Conservation (phyloP, 35 echinoderm and acorn worm genomes). For the Holothuria glaberrima region DNA sequence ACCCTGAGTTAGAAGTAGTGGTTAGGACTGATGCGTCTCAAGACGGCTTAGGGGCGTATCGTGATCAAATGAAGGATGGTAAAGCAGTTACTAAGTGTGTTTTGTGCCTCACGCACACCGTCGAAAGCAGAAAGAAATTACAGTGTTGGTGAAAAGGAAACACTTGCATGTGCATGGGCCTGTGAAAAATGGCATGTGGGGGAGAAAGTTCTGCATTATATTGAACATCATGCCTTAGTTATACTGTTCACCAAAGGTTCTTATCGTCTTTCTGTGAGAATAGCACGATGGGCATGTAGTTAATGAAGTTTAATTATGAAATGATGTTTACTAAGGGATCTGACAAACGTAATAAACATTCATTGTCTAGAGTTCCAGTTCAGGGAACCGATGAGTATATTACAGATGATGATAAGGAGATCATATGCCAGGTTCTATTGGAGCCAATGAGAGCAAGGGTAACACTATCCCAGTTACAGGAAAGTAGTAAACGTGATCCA, state of each 20-base stretch:
- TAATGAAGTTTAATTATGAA: conserved; percentile 29
- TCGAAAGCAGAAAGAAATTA: not conserved
- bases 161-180: not conserved
- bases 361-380: too few species aligned
- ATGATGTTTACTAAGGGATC: too few species aligned
- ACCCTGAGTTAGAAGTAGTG: not conserved
- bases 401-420: too few species aligned
- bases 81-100: not conserved
- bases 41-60: too few species aligned
- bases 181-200: not conserved
- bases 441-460: not conserved
- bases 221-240: not conserved
- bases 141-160: not conserved
- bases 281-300: conserved; percentile 16
- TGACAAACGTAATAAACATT: too few species aligned
- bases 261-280: conserved; percentile 5
- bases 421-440: not conserved
- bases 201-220: not conserved
- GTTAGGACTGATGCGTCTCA: conserved; percentile 12
- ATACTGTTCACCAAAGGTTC: conserved; percentile 1
- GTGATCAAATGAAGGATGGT: not conserved
- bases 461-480: too few species aligned
- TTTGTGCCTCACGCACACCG: not conserved
- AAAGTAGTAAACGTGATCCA: not conserved
- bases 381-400: too few species aligned